Conservation (phyloP, 2,888 invertebrate species). For the Tachina fera region DNA sequence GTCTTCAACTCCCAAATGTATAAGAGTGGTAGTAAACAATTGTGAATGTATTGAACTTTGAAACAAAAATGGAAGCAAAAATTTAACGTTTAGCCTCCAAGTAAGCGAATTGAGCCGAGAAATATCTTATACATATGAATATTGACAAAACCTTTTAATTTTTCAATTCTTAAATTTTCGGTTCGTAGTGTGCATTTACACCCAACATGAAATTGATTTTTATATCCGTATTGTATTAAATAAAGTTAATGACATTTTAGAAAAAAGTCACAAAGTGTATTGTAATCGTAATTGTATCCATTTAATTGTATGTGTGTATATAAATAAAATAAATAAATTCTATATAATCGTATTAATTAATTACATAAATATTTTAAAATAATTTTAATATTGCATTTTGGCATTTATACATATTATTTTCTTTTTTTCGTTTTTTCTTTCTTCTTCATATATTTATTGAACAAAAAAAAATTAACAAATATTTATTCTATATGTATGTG, state of each 20-base stretch:
- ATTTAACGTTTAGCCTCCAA: no score
- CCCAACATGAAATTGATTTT: slow-evolving; percentile 62
- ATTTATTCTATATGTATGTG: slow-evolving; percentile 62
- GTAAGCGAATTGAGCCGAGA: no score
- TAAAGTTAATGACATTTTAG: slow-evolving; percentile 54
- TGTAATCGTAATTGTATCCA: slow-evolving; percentile 74
- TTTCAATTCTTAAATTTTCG: background rate
- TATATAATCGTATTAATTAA: slow-evolving; percentile 75
- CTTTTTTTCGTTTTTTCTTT: slow-evolving; percentile 83
- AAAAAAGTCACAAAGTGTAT: slow-evolving; percentile 73
- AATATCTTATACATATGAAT: background rate
- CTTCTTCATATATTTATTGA: slow-evolving; percentile 80
- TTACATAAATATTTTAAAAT: slow-evolving; percentile 50
- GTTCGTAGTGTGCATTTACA: slow-evolving; percentile 26
- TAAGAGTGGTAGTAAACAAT: no score
- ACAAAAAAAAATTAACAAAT: slow-evolving; percentile 67
- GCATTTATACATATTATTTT: slow-evolving; percentile 81
- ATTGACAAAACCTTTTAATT: background rate
- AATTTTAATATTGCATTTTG: slow-evolving; percentile 82
- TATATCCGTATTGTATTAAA: slow-evolving; percentile 43
- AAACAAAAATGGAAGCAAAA: no score
- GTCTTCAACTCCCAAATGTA: no score
- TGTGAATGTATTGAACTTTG: no score
- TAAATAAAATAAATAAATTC: slow-evolving; percentile 74
- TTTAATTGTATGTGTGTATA: slow-evolving; percentile 76